Evolutionary conservation across 2,888 invertebrate genomes (phyloP), one percentile per base, ranked within the genome.

Genomic region (Microctonus brassicae): DNA sequence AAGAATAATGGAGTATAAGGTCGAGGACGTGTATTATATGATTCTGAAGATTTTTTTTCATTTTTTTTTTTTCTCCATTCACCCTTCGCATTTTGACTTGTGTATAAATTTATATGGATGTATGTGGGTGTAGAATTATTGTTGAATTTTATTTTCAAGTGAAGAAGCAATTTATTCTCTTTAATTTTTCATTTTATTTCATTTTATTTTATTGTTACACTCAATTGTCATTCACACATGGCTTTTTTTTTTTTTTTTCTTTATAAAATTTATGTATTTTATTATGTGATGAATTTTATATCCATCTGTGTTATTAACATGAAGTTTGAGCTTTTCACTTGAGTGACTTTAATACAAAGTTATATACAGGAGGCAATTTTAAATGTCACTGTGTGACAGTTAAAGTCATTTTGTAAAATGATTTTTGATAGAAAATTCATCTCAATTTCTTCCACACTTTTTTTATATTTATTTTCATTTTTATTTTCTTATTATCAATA

Each of bases 1-100:
- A 77, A 75, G 74, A 71, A 74, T 77, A 78, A 77, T 75, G 73
- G 77, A 69, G 64, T 61, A 61, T 61, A 61, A 68, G 66, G 70
- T 73, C 63, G 69, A 64, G 66, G 67, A 67, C 65, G 70, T 47
- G 47, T 70, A 73, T 73, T 73, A 73, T 73, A 58, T 73, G 70
- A 73, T 63, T 70, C n/a, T 26, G 55, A 65, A 33, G 47, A 60
- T 66, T 60, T 66, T 63, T 36, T 47, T 68, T 68, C 34, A 33
- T 67, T 39, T 47, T 60, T 17, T 66, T 52, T 66, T 60, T 66
- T 63, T 36, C 33, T 68, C 61, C 34, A 33, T 61, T 53, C 66
- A 58, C 22, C 39, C 39, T 39, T 33, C 36, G 26, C 36, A n/a
- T n/a, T 17, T 29, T 63, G 26, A 63, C 39, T 36, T 39, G 39